A percentile compares a stretch with the other conserved stretches of the same genome.
Conservation (phyloP, 2,113 vertebrate species). For the Sebastes schlegelii region DNA sequence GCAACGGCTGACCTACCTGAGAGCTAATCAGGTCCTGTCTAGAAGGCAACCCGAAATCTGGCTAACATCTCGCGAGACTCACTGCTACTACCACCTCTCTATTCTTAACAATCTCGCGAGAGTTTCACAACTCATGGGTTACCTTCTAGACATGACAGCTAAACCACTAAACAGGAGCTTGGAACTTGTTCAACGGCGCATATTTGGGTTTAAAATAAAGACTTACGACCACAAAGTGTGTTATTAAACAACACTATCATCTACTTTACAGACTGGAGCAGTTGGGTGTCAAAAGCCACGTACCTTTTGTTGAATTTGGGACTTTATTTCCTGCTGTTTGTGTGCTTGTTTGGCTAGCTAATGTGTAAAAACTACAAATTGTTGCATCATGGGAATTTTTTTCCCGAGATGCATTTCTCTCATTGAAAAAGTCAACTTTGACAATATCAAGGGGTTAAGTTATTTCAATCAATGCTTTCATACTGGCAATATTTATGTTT, state of each 20-base stretch:
- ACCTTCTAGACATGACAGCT: too few species aligned
- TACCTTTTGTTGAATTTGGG: constrained; percentile 4
- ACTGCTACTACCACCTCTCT: too few species aligned
- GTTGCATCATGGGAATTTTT: constrained; percentile 57
- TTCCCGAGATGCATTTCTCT: constrained; percentile 1
- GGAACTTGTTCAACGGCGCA: not conserved
- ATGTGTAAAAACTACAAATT: constrained; percentile 67
- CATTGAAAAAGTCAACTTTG: not conserved
- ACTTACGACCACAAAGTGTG: not conserved
- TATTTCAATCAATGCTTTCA: not conserved
- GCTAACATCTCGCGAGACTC: too few species aligned
- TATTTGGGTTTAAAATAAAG: not conserved
- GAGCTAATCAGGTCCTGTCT: not conserved
- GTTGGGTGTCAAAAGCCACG: not conserved
- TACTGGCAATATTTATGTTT: too few species aligned
- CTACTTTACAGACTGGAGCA: too few species aligned
- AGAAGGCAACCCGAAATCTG: too few species aligned
- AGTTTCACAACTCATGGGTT: too few species aligned
- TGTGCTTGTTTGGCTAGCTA: not conserved
- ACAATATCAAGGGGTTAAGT: not conserved
- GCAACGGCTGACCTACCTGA: not conserved
- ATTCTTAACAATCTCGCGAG: too few species aligned
- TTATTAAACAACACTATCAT: fast-evolving
- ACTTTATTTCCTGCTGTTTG: not conserved
- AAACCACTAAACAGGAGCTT: not conserved